Conservation (phyloP, 2,113 vertebrate species). For the Crotalus helleri region DNA sequence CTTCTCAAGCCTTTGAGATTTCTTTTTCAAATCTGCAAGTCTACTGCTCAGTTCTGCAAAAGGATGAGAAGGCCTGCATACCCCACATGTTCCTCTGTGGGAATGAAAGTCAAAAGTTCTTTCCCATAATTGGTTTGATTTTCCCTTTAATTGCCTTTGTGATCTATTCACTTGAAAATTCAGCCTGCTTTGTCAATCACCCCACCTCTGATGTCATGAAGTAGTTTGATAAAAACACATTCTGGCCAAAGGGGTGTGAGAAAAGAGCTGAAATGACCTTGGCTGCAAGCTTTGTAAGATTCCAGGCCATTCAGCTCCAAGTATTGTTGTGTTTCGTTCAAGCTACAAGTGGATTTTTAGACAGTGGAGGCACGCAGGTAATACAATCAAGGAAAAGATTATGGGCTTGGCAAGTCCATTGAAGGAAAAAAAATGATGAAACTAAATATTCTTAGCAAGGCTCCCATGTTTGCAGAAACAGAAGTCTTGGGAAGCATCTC, state of each 20-base stretch:
- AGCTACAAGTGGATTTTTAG: neutral
- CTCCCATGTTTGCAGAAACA: neutral
- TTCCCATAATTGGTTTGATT: constrained; percentile 27
- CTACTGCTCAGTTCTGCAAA: constrained; percentile 55
- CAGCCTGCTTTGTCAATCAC: constrained; percentile 8
- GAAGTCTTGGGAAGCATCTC: neutral
- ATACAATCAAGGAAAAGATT: neutral
- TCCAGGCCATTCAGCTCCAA: constrained; percentile 27
- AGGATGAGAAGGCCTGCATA: constrained; percentile 49
- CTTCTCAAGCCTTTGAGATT: constrained; percentile 31
- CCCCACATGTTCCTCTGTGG: constrained; percentile 23
- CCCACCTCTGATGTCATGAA: constrained; percentile 17
- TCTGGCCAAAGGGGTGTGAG: constrained; percentile 20
- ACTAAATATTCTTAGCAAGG: neutral
- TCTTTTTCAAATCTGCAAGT: constrained; percentile 42
- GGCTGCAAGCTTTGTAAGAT: neutral
- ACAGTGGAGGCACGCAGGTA: neutral
- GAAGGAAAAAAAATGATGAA: neutral
- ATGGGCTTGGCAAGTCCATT: neutral
- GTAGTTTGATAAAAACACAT: constrained; percentile 29
- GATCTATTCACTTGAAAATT: neutral
- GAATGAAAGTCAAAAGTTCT: constrained; percentile 40
- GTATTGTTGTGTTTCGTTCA: constrained; percentile 15
- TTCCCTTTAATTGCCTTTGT: constrained; percentile 32
- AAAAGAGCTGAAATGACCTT: neutral